These are phyloP conservation scores for Agelaius phoeniceus DNA, from an alignment of 2,113 vertebrate genomes.

Conservation along the genomic window DNA sequence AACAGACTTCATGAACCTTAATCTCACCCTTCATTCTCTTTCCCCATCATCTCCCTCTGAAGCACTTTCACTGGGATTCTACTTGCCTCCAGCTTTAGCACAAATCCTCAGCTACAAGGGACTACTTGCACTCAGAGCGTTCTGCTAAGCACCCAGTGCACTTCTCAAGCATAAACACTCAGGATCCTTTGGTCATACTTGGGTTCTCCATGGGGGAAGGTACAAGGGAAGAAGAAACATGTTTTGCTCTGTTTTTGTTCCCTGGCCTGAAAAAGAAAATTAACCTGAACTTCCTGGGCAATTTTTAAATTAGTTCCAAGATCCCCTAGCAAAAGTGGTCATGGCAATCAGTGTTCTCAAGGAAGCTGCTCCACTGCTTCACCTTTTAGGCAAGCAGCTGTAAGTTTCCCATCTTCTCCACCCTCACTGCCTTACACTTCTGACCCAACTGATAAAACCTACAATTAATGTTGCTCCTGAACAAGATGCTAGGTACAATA, in stretches of 20 bases:
- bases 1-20: neutral
- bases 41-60: neutral
- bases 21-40: neutral
- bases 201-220: neutral
- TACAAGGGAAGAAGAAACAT: rapidly evolving
- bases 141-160: neutral
- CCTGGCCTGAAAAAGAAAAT: neutral
- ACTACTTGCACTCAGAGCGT: neutral
- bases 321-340: neutral
- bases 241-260: neutral
- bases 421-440: neutral
- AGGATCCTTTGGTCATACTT: neutral
- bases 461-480: neutral
- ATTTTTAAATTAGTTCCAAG: neutral
- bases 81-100: neutral
- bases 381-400: neutral
- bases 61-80: neutral
- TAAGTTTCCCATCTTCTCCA: neutral
- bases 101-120: neutral
- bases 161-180: neutral
- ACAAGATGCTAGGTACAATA: neutral
- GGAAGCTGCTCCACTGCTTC: neutral
- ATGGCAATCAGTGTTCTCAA: neutral
- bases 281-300: neutral
- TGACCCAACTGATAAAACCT: neutral